These are phyloP conservation scores for Hydriomena furcata DNA, from an alignment of 2,888 invertebrate species.

Conservation along the genomic window DNA sequence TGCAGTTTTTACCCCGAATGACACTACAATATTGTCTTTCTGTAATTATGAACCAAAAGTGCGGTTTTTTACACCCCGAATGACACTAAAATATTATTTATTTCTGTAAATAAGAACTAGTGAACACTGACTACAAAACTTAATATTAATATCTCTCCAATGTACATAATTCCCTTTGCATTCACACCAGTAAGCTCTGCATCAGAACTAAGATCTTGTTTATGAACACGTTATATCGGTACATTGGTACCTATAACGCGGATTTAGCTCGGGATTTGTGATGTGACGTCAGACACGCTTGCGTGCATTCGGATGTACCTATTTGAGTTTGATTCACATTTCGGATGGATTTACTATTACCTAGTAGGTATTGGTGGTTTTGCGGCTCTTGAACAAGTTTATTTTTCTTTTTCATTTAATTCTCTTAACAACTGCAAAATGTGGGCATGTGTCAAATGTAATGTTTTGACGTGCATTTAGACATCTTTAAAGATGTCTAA, in stretches of 20 bases:
- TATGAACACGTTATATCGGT: slow-evolving; percentile 40
- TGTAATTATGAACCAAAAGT: no score
- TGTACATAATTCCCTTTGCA: not conserved
- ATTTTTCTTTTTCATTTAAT: slow-evolving; percentile 23
- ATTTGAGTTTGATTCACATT: slow-evolving; percentile 28
- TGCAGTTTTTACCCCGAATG: no score
- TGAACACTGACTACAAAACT: no score
- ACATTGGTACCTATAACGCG: no score
- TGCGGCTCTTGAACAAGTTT: slow-evolving; percentile 44
- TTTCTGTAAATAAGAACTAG: no score
- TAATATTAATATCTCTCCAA: not conserved
- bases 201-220: slow-evolving; percentile 35
- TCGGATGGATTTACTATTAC: not conserved
- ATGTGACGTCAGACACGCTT: slow-evolving; percentile 41
- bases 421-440: not conserved
- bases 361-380: slow-evolving; percentile 24
- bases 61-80: no score
- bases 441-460: no score
- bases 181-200: slow-evolving; percentile 2
- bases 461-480: no score
- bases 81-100: no score
- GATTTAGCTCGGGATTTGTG: slow-evolving; percentile 51
- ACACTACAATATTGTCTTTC: no score
- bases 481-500: no score
- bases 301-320: slow-evolving; percentile 31